Conservation (phyloP, 2,888 invertebrate genomes). For the Phania funesta region DNA sequence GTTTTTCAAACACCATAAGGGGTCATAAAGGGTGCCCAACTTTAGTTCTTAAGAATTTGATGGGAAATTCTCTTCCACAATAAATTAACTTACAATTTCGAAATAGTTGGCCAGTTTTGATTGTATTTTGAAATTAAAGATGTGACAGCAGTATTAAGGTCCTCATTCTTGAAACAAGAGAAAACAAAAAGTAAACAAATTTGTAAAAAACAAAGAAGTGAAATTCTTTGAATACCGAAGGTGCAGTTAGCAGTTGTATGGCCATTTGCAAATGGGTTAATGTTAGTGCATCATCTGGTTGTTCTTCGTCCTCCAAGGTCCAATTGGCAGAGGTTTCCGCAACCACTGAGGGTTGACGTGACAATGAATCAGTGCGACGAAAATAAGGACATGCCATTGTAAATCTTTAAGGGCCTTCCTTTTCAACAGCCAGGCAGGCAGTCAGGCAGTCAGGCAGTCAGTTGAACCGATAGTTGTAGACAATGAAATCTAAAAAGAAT, state of each 20-base stretch:
- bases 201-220: background rate
- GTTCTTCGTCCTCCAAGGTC: conserved; percentile 79
- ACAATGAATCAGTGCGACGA: conserved; percentile 77
- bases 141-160: conserved; percentile 85
- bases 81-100: conserved; percentile 76
- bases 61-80: background rate
- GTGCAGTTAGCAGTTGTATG: conserved; percentile 89
- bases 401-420: conserved; percentile 29
- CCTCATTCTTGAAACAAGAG: conserved; percentile 82
- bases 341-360: conserved; percentile 78
- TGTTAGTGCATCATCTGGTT: conserved; percentile 80
- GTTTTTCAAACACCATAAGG: too few species aligned
- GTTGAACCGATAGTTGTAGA: background rate
- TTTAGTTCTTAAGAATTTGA: too few species aligned
- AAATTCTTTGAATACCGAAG: conserved; percentile 84
- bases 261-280: conserved; percentile 90
- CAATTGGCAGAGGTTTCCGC: conserved; percentile 75
- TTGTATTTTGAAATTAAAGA: conserved; percentile 85
- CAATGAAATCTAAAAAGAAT: conserved; percentile 40
- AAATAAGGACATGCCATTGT: conserved; percentile 80
- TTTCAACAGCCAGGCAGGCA: conserved; percentile 10
- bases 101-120: conserved; percentile 80
- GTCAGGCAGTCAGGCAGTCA: conserved; percentile 34
- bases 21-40: too few species aligned
- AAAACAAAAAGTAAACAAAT: background rate